Evolutionary conservation across 2,888 invertebrate species (phyloP).

Genomic region (Zele albiditarsus): DNA sequence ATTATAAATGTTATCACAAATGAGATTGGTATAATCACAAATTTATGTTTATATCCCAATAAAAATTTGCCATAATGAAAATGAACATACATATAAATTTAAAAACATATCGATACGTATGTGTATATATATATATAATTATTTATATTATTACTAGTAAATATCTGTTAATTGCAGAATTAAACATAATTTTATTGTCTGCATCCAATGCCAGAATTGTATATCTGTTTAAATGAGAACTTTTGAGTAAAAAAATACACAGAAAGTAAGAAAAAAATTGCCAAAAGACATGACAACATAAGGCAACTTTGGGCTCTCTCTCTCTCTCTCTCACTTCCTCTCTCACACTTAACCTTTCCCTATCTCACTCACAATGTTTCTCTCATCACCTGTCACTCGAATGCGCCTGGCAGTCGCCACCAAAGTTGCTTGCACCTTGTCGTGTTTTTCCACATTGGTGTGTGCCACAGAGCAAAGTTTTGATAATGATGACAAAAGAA

Average conservation of each 20-base stretch:
- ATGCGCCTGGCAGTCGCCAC: conserved; percentile 22
- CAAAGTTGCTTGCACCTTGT: conserved; percentile 22
- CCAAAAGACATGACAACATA: neutral
- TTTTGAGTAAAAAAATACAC: neutral
- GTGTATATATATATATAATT: too few relatives aligned
- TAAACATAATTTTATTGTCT: neutral
- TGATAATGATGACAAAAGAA: conserved; percentile 4
- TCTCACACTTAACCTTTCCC: too few relatives aligned
- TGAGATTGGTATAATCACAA: too few relatives aligned
- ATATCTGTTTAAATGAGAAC: neutral
- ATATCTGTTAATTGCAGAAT: too few relatives aligned
- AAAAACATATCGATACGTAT: too few relatives aligned
- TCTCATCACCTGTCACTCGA: conserved; percentile 51
- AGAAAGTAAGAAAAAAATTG: neutral
- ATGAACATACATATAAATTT: too few relatives aligned
- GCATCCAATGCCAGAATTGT: neutral
- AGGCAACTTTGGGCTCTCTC: neutral
- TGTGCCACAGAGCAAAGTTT: conserved; percentile 17
- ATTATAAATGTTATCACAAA: too few relatives aligned
- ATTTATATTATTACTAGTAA: too few relatives aligned
- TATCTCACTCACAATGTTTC: conserved; percentile 17
- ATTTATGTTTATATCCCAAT: too few relatives aligned
- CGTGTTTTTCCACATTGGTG: conserved; percentile 17
- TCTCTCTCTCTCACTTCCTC: neutral
- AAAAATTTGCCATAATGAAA: too few relatives aligned